Evolutionary conservation across 2,888 invertebrate species (phyloP).

Genomic region (Drosophila pseudotalamancana): DNA sequence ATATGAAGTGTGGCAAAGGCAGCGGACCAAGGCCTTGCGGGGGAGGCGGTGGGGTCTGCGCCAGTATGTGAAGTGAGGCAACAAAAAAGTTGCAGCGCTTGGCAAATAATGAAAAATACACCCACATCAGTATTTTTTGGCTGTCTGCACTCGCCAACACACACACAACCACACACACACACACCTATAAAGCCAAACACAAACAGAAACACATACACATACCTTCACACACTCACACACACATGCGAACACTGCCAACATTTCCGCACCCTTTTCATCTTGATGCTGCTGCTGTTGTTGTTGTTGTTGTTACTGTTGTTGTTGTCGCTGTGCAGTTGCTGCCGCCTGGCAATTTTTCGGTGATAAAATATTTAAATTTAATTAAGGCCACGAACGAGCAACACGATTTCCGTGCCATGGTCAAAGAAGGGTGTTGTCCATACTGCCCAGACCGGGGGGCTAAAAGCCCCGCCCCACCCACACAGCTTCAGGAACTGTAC

Average conservation of each 20-base stretch:
- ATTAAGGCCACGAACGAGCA: constrained; percentile 84
- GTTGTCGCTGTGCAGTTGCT: constrained; percentile 71
- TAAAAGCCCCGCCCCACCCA: background rate
- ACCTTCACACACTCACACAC: constrained; percentile 16
- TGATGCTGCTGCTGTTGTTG: constrained; percentile 32
- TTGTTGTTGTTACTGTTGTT: constrained; percentile 55
- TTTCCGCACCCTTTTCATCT: constrained; percentile 77
- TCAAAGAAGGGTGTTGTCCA: constrained; percentile 49
- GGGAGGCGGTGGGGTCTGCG: background rate
- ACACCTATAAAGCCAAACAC: constrained; percentile 34
- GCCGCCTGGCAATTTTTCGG: constrained; percentile 82
- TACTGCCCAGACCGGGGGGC: constrained; percentile 46
- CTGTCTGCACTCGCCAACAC: constrained; percentile 68
- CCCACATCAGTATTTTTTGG: constrained; percentile 79
- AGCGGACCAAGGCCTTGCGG: constrained; percentile 22
- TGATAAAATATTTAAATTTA: constrained; percentile 85
- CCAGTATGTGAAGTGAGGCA: background rate
- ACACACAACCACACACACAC: constrained; percentile 23
- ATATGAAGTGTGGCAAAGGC: constrained; percentile 82
- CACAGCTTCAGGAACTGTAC: constrained; percentile 7
- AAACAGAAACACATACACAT: constrained; percentile 25
- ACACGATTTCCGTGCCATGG: constrained; percentile 72
- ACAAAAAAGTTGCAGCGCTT: constrained; percentile 69
- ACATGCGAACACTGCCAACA: constrained; percentile 34
- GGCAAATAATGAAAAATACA: constrained; percentile 80